Base-by-base conservation (phyloP, 2,888 invertebrate genomes). In the Plebejus melissa region DNA sequence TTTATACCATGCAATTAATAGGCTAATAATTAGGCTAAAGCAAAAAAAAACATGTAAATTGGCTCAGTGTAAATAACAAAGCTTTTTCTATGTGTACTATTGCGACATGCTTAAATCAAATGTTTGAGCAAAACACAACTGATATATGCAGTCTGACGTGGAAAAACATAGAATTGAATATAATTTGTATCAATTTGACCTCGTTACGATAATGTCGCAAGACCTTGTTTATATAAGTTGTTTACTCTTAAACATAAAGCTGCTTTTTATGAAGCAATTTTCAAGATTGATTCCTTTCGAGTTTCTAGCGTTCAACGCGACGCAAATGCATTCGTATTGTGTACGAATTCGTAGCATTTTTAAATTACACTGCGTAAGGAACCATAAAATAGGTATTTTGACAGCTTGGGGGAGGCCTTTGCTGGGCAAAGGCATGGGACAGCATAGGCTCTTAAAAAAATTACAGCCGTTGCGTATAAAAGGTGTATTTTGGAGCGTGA, bases 131-230 rank as follows among this genome's bases (percentile, higher is more conserved):
- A 70, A 70, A 70, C 41, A 41, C 7, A 71, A 71, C 41, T 71
- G 71, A 71, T 71, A 22, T 70, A 46, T 71, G 41, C 46, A 71
- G 41, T 46, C 28, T 70, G n/a, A 70, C 41, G 41, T 46, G 11
- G 46, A 46, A 46, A 22, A 13, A 28, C 71, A 65, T 36, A 72
- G 72, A 32, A 72, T 72, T 54, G 50, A 72, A 54, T 72, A 16
- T 46, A 11, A 71, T 71, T 72, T 54, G 54, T 72, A 5, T 54
- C 28, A 50, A 54, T 50, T 28, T 50, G 72, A 54, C 72, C 72
- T 72, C 72, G 50, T 72, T 72, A 72, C 71, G 50, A 46, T 46
- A 50, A 72, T 50, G 72, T 72, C 50, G 72, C 54, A 32, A 72
- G 54, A 72, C 50, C 72, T 54, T 13, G 50, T 72, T 72, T 71